A percentile compares a stretch with the other conserved stretches of the same genome.
Evolutionary conservation across 2,797 vertebrate species (phyloP).

Genomic region (Aeoliscus strigatus): DNA sequence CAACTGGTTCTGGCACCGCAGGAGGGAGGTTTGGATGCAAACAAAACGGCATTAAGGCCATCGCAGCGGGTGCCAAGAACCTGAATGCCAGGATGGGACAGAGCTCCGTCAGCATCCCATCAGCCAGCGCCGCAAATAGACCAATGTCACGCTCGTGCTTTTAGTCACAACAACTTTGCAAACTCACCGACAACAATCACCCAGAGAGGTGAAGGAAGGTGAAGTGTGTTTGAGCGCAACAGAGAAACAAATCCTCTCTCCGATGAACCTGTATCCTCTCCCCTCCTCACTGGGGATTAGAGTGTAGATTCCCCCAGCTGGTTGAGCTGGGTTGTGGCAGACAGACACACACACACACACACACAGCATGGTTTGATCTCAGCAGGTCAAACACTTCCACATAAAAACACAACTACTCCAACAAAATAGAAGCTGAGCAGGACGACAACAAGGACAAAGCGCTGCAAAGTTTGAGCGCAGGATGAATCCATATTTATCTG

Average conservation of each 20-base stretch:
- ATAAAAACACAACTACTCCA: background rate
- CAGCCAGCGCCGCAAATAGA: conserved; percentile 37
- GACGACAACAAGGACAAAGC: conserved; percentile 14
- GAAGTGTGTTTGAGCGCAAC: conserved; percentile 2
- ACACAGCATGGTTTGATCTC: conserved; percentile 37
- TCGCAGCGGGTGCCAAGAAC: conserved; percentile 48
- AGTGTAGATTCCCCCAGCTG: conserved; percentile 32
- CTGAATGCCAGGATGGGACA: conserved; percentile 47
- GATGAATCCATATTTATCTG: conserved; percentile 17
- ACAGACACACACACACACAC: conserved; percentile 9
- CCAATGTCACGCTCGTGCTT: conserved; percentile 33
- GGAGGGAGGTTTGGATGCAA: conserved; percentile 29
- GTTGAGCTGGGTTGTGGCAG: conserved; percentile 21
- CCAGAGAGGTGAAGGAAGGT: background rate
- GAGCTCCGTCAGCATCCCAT: conserved; percentile 58
- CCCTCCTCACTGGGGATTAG: conserved; percentile 23
- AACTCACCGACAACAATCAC: conserved; percentile 2
- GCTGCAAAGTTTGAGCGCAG: conserved; percentile 1
- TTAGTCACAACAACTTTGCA: conserved; percentile 10
- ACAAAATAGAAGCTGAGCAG: conserved; percentile 8
- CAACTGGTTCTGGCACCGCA: conserved; percentile 55
- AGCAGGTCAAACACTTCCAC: conserved; percentile 17
- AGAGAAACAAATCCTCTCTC: conserved; percentile 1
- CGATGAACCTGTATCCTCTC: no score
- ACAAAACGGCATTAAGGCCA: conserved; percentile 34